phyloP scores from a whole-genome alignment of 2,113 vertebrate genomes.

The Miniopterus natalensis region DNA sequence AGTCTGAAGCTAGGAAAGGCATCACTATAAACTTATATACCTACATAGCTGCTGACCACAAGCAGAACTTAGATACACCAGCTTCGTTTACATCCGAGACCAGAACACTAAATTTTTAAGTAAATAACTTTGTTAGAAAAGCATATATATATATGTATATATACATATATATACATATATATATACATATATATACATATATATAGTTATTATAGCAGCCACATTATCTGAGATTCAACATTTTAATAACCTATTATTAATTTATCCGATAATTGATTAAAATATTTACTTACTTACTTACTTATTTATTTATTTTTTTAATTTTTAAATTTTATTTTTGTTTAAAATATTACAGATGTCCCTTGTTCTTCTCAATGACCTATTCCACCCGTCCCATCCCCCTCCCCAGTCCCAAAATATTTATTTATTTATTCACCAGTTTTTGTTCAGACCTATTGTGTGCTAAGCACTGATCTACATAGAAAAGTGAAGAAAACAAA shows the following conservation, averaged over 20 bases:
- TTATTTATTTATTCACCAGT: not conserved
- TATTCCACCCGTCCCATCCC: no score
- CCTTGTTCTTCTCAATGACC: no score
- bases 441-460: not conserved
- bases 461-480: not conserved
- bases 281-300: not conserved
- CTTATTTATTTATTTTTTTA: conserved; percentile 9
- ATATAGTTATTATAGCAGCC: not conserved
- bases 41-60: not conserved
- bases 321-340: no score
- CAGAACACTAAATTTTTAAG: not conserved
- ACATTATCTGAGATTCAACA: not conserved
- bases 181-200: not conserved
- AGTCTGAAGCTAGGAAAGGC: not conserved
- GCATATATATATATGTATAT: not conserved
- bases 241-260: conserved; percentile 11
- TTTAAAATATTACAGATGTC: no score
- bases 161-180: no score
- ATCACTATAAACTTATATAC: not conserved
- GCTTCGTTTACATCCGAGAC: not conserved
- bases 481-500: not conserved
- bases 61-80: not conserved
- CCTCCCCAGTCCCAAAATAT: not conserved
- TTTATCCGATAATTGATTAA: not conserved
- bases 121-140: conserved; percentile 14